Evolutionary conservation across 2,797 vertebrate genomes (phyloP), one percentile per base, ranked within the genome.

Genomic region (Ptychadena robeensis): DNA sequence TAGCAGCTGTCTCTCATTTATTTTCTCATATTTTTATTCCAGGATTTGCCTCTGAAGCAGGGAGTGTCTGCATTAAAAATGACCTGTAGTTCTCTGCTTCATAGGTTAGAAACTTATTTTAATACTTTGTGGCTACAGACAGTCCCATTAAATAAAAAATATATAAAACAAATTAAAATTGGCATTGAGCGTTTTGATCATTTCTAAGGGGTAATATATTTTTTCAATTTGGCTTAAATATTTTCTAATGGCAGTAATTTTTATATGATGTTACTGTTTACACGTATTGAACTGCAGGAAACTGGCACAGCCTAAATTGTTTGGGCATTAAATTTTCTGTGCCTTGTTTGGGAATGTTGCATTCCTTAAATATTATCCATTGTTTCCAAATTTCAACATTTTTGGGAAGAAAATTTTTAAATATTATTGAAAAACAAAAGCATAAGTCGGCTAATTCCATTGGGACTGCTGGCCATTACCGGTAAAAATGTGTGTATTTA

Each of bases 91-190:
- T 99, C 97, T 98, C 97, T 99, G 97, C 97, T 99, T 98, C 96
- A 97, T 98, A 99, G 97, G 97, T 99, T 98, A 99, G 98, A 99
- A 97, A 97, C 97, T 98, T 99, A 98, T 97, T 99, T 97, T 97
- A 97, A 98, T 94, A 94, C 94, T 97, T 97, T 95, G 96, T 99
- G 97, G 97, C 97, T 97, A 96, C 94, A 94, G 93, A 95, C 96
- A 98, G 96, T 97, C 96, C 96, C 96, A 93, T 88, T 87, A 89
- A 86, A 79, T 88, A 81, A 63, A 64, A 77, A 82, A 70, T 74
- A 86, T 79, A 28, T 86, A 87, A 87, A 90, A 65, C 67, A 82
- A 87, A 86, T 87, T 88, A 88, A 89, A 91, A 94, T 94, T 94
- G 90, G 93, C 93, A 82, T 85, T 86, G 86, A 91, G 93, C 92